These are phyloP conservation scores for Oxyteleia sp. DNA, from an alignment of 2,888 invertebrate species.

Conservation along the genomic window DNA sequence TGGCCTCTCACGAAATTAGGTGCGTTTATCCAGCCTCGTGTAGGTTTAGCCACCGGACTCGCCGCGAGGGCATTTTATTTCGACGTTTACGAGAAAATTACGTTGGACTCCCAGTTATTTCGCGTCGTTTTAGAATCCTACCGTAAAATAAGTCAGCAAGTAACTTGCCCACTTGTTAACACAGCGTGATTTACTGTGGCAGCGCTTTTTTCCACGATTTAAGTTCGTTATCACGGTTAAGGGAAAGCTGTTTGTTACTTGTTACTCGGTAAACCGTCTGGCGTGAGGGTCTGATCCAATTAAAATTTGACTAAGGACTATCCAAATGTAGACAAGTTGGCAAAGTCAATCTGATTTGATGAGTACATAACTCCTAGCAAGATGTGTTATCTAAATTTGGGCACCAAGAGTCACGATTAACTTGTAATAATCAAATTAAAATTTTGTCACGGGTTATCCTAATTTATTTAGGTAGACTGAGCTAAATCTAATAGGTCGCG, in stretches of 20 bases:
- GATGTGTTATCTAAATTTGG: too few relatives aligned
- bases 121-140: slow-evolving; percentile 75
- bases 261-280: slow-evolving; percentile 1
- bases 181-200: slow-evolving; percentile 57
- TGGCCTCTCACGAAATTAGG: slow-evolving; percentile 52
- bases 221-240: slow-evolving; percentile 25
- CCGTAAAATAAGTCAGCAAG: slow-evolving; percentile 71
- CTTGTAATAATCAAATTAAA: too few relatives aligned
- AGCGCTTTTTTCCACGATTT: slow-evolving; percentile 1
- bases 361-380: too few relatives aligned
- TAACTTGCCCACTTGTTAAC: slow-evolving; percentile 56
- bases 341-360: too few relatives aligned
- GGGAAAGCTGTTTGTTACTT: slow-evolving; percentile 3
- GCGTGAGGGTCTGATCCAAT: background rate
- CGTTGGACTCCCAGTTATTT: slow-evolving; percentile 76
- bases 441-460: too few relatives aligned
- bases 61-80: slow-evolving; percentile 76
- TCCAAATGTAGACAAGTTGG: too few relatives aligned
- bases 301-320: background rate
- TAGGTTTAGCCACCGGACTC: slow-evolving; percentile 51
- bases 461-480: too few relatives aligned
- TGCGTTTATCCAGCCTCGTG: slow-evolving; percentile 50
- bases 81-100: slow-evolving; percentile 81
- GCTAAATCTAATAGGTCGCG: too few relatives aligned
- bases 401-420: too few relatives aligned